Evolutionary conservation across 2,888 invertebrate genomes (phyloP).

Genomic region (Agrenia bidenticulata): DNA sequence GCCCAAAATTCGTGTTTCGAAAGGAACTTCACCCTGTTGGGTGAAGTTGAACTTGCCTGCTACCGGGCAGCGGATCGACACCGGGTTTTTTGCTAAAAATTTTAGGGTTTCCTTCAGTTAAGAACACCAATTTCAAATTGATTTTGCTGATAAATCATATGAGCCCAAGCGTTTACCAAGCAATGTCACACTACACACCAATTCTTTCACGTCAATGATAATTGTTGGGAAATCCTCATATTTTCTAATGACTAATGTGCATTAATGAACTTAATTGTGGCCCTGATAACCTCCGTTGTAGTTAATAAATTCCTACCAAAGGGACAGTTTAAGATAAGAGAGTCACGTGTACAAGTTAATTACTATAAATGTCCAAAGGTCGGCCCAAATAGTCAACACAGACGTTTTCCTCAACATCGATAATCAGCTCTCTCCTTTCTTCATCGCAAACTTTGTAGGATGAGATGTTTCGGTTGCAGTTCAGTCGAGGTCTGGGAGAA

Average conservation of each 20-base stretch:
- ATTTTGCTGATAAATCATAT: too few relatives aligned
- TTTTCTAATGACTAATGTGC: too few relatives aligned
- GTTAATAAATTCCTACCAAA: too few relatives aligned
- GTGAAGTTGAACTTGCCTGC: conserved; percentile 95
- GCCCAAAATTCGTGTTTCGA: conserved; percentile 91
- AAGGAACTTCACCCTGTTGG: conserved; percentile 84
- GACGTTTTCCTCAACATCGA: conserved; percentile 62
- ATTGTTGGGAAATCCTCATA: too few relatives aligned
- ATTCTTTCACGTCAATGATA: too few relatives aligned
- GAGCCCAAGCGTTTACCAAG: too few relatives aligned
- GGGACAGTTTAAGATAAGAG: background rate
- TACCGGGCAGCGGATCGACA: conserved; percentile 89
- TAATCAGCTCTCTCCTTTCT: conserved; percentile 59
- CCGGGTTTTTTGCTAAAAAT: conserved; percentile 73
- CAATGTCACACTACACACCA: too few relatives aligned
- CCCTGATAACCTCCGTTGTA: too few relatives aligned
- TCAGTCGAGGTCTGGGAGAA: conserved; percentile 59
- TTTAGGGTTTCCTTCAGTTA: background rate
- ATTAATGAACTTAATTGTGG: too few relatives aligned
- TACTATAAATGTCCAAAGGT: conserved; percentile 60
- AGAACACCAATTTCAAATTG: too few relatives aligned
- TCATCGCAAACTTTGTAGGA: conserved; percentile 60
- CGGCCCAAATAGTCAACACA: conserved; percentile 61
- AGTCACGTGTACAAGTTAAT: background rate
- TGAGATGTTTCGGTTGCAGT: conserved; percentile 59